Evolutionary conservation across 2,888 invertebrate genomes (phyloP), one percentile per base, ranked within the genome.

Genomic region (Acronicta psi): DNA sequence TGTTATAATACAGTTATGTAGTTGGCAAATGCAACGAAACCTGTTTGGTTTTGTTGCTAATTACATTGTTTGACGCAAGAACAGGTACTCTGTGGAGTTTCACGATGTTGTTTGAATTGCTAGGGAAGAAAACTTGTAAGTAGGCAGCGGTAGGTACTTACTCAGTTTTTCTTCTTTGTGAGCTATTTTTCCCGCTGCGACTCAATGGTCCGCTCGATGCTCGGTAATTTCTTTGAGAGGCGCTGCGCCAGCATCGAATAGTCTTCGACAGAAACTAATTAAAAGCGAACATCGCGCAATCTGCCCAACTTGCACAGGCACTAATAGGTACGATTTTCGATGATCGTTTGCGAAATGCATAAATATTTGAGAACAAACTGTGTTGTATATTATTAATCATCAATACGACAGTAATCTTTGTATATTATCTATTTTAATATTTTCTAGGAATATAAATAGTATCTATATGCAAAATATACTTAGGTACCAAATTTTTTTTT

Each of bases 221-320:
- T 80, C 69, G 64, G 80, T 84, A 86, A 88, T 88, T 88, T 88
- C 86, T 87, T 86, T 85, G 83, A 83, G 80, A 82, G 79, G 73
- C 78, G 82, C 85, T 82, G 79, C 73, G 84, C 80, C 81, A 73
- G 79, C 84, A 81, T 81, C 76, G 77, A 79, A 75, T 76, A 80
- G 80, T 82, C 84, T 86, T 85, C 83, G 80, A 86, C 85, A 84
- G 84, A 86, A 88, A 89, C 87, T 89, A 89, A 90, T 91, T 90
- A 90, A 89, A 85, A 86, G 73, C 73, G 86, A 87, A 90, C 87
- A 89, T 84, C 81, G 86, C 68, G 77, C 87, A 86, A 88, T 87
- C 84, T 84, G 76, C 78, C 68, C 70, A 77, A 79, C 80, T 81
- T 68, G 75, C 75, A 73, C 75, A 77, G 73, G 64, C 73, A 74